A percentile compares a stretch with the other conserved stretches of the same genome.
Conservation (phyloP, 2,113 vertebrate species). For the Numenius arquata region DNA sequence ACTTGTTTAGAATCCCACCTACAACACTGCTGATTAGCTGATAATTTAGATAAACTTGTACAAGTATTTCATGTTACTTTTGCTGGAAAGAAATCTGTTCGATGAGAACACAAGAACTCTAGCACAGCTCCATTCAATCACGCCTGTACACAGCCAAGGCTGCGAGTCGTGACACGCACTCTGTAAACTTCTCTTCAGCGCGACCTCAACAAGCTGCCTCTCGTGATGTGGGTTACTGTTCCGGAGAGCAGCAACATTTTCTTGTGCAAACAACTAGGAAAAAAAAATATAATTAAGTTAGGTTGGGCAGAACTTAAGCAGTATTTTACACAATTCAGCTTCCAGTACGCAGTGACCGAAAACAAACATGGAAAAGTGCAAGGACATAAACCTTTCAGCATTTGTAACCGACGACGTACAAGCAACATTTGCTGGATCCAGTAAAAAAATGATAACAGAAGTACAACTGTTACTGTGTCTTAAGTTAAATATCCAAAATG, state of each 20-base stretch:
- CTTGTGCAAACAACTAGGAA: neutral
- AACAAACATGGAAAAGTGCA: neutral
- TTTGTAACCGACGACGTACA: neutral
- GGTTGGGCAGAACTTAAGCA: neutral
- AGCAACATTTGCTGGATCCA: neutral
- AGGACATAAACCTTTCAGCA: neutral
- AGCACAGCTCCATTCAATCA: neutral
- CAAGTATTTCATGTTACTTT: neutral
- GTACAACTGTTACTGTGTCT: neutral
- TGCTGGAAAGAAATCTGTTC: neutral
- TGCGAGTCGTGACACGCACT: fast-evolving
- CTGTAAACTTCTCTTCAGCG: neutral
- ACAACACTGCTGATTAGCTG: neutral
- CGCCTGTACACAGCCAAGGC: neutral
- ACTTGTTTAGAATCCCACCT: neutral
- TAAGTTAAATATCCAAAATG: neutral
- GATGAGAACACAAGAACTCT: neutral
- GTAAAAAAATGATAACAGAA: neutral
- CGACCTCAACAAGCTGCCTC: neutral
- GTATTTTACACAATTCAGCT: neutral
- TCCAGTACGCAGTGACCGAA: neutral
- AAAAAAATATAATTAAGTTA: neutral
- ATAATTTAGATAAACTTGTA: fast-evolving
- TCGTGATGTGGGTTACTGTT: fast-evolving
- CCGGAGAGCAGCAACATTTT: neutral